Evolutionary conservation across 2,113 vertebrate species (phyloP).

Genomic region (Ameiurus melas): DNA sequence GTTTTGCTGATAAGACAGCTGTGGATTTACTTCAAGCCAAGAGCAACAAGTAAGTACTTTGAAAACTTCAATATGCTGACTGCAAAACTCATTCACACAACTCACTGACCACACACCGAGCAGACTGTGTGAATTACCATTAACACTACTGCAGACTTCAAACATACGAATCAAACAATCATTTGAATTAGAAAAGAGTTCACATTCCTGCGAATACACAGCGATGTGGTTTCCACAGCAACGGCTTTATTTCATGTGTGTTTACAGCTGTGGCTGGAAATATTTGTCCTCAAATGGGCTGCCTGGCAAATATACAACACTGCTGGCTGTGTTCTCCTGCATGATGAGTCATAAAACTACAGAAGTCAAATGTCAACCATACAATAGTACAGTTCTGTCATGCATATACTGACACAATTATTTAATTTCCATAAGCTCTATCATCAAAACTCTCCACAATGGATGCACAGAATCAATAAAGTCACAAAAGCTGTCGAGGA

Average conservation of each 20-base stretch:
- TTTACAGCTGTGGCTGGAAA: conserved; percentile 55
- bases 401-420: conserved; percentile 1
- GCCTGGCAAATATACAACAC: conserved; percentile 42
- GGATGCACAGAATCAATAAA: background rate
- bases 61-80: background rate
- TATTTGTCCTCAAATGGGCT: conserved; percentile 48
- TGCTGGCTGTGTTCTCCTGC: conserved; percentile 33
- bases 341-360: conserved; percentile 41
- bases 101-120: conserved; percentile 15
- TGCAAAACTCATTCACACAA: background rate
- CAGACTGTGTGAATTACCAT: conserved; percentile 7
- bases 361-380: conserved; percentile 41
- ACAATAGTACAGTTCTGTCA: conserved; percentile 14
- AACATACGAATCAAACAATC: conserved; percentile 43
- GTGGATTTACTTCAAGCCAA: background rate
- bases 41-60: background rate
- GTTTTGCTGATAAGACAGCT: conserved; percentile 13
- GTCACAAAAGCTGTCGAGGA: background rate
- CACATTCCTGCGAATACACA: conserved; percentile 23
- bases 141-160: conserved; percentile 4
- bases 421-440: background rate
- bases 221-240: conserved; percentile 33
- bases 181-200: conserved; percentile 41
- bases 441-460: background rate
- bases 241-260: conserved; percentile 50